Evolutionary conservation across 2,797 vertebrate species (phyloP), one percentile per base, ranked within the genome.

Genomic region (Acrossocheilus wenchowensis): DNA sequence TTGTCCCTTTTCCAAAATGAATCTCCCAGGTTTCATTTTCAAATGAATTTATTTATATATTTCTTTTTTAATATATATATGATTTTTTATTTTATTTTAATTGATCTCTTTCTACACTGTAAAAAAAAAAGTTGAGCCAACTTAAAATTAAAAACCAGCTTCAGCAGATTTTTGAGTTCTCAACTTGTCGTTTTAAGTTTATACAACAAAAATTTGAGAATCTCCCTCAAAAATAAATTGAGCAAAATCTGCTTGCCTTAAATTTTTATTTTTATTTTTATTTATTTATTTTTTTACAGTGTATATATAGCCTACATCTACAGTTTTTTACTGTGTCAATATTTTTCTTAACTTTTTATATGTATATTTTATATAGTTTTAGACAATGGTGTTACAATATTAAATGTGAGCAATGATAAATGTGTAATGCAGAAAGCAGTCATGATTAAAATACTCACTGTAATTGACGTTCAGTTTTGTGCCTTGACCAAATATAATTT

Each of bases 1-100:
- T n/a, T 45, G 66, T 83, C n/a, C 84, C 73, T 73, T 52, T 89
- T 77, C 69, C 82, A 62, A 87, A 89, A n/a, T 60, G 5, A 54
- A 87, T 69, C 48, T 71, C 87, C 77, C 54, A n/a, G n/a, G 30
- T 30, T 39, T 78, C 5, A 12, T 19, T 34, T 50, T 60, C 2
- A 39, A 36, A 48, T n/a, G n/a, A 45, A 12, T 4, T n/a, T 34
- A 36, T 52, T 48, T 26, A 72, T 3, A 23, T 7, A 17, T 11
- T 0, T 12, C 0, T n/a, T 17, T 54, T 30, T 26, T 1, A 5
- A 1, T 9, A 26, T 30, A 52, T 39, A 54, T n/a, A 41, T n/a
- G 0, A 21, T 7, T 52, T 12, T 19, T 4, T 2, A 34, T 77
- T 34, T 34, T 2, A 54, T 57, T 57, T 57, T 5, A 52, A 5